These are phyloP conservation scores for Acleris holmiana DNA, from an alignment of 2,888 invertebrate genomes.

Conservation along the genomic window DNA sequence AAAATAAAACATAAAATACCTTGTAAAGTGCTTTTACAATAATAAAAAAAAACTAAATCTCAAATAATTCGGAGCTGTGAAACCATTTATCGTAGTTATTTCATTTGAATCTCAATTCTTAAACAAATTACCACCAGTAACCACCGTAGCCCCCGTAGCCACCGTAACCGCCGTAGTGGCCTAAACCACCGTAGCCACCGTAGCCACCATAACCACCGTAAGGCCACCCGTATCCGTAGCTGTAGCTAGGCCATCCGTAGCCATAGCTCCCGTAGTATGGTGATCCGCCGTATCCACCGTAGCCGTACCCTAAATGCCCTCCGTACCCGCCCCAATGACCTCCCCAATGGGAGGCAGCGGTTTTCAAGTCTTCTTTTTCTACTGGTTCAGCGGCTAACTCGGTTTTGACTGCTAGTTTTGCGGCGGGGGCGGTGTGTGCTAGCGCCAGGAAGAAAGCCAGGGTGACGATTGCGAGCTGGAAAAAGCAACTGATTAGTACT, in stretches of 20 bases:
- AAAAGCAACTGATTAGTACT: constrained; percentile 20
- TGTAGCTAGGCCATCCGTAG: constrained; percentile 19
- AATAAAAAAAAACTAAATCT: neutral
- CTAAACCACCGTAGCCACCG: constrained; percentile 47
- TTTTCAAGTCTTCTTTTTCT: constrained; percentile 71
- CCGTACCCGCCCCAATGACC: constrained; percentile 51
- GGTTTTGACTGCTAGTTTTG: constrained; percentile 47
- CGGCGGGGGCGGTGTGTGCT: constrained; percentile 61
- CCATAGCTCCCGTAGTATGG: constrained; percentile 37
- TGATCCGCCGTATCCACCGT: constrained; percentile 41
- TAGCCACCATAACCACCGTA: constrained; percentile 39
- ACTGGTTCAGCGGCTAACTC: constrained; percentile 53
- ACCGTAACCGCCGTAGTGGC: constrained; percentile 42
- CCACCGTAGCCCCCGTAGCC: constrained; percentile 46
- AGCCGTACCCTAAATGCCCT: constrained; percentile 43
- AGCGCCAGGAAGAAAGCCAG: constrained; percentile 56
- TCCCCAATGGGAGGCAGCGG: constrained; percentile 73
- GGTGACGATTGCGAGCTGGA: constrained; percentile 59
- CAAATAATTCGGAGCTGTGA: too few relatives aligned
- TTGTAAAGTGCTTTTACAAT: neutral
- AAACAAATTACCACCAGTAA: constrained; percentile 52
- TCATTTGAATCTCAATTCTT: neutral
- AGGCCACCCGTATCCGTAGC: constrained; percentile 48
- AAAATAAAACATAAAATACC: too few relatives aligned
- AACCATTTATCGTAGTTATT: too few relatives aligned